These are phyloP conservation scores for Bombus cullumanus DNA, from an alignment of 1,140 invertebrate genomes.

Conservation along the genomic window DNA sequence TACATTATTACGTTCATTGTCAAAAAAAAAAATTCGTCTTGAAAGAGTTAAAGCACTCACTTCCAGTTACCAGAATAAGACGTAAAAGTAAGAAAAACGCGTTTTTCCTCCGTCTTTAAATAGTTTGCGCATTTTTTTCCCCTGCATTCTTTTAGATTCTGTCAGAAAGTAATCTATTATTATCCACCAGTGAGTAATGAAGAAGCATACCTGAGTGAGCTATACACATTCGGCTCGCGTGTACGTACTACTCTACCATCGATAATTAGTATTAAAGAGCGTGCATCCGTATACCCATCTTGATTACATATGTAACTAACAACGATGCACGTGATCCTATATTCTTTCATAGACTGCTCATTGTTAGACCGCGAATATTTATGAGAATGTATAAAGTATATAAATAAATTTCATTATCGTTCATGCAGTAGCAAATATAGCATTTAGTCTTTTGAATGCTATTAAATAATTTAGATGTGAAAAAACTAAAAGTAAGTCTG, in stretches of 20 bases:
- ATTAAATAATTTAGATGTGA: background rate
- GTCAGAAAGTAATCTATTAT: slow-evolving; percentile 19
- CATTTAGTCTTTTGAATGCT: background rate
- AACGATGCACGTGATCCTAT: slow-evolving; percentile 18
- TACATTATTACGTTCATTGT: background rate
- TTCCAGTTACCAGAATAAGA: background rate
- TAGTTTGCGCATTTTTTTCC: background rate
- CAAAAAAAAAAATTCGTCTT: background rate
- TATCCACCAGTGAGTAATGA: background rate
- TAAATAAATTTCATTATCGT: background rate
- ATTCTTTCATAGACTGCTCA: background rate
- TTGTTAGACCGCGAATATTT: background rate
- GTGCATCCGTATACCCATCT: slow-evolving; percentile 19
- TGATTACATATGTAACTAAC: slow-evolving; percentile 10
- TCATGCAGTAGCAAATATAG: background rate
- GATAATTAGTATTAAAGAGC: slow-evolving; percentile 42
- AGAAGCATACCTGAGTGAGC: background rate
- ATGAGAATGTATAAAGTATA: background rate
- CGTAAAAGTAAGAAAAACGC: background rate
- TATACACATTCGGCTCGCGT: slow-evolving; percentile 2
- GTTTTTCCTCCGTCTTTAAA: background rate
- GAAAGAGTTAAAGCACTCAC: background rate
- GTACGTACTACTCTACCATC: background rate
- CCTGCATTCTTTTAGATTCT: slow-evolving; percentile 13
- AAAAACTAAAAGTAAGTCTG: background rate